These are phyloP conservation scores for Caenorhabditis doughertyi DNA, from an alignment of 2,888 invertebrate species.

Conservation along the genomic window DNA sequence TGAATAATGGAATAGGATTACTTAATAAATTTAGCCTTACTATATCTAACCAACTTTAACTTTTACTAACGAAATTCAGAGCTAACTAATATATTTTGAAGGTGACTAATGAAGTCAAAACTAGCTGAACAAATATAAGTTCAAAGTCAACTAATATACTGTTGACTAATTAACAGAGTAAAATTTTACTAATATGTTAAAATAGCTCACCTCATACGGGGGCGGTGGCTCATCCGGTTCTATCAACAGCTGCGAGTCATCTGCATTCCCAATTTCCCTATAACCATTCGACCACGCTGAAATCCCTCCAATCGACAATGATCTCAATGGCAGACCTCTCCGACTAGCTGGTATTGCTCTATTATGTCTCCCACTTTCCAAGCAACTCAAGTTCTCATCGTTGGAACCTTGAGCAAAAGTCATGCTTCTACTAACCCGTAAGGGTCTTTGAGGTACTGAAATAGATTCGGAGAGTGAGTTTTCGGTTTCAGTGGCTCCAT, in stretches of 20 bases:
- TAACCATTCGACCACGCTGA: conserved; percentile 68
- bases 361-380: conserved; percentile 9
- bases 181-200: too few relatives aligned
- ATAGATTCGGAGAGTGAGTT: conserved; percentile 6
- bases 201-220: conserved; percentile 75
- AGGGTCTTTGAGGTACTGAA: conserved; percentile 38
- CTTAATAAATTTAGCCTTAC: too few relatives aligned
- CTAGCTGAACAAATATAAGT: background rate
- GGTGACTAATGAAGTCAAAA: too few relatives aligned
- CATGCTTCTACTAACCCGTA: conserved; percentile 69
- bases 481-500: conserved; percentile 69
- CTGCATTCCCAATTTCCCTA: conserved; percentile 46
- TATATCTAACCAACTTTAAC: too few relatives aligned
- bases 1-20: too few relatives aligned
- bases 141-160: background rate
- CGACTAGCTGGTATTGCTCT: conserved; percentile 43
- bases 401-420: conserved; percentile 42
- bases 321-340: conserved; percentile 51
- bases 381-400: conserved; percentile 7
- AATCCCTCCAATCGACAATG: conserved; percentile 66
- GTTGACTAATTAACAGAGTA: too few relatives aligned
- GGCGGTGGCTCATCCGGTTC: conserved; percentile 80
- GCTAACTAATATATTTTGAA: too few relatives aligned
- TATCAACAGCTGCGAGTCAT: conserved; percentile 45
- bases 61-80: too few relatives aligned